These are phyloP conservation scores for Aegypius monachus DNA, from an alignment of 2,113 vertebrate species.

Conservation along the genomic window DNA sequence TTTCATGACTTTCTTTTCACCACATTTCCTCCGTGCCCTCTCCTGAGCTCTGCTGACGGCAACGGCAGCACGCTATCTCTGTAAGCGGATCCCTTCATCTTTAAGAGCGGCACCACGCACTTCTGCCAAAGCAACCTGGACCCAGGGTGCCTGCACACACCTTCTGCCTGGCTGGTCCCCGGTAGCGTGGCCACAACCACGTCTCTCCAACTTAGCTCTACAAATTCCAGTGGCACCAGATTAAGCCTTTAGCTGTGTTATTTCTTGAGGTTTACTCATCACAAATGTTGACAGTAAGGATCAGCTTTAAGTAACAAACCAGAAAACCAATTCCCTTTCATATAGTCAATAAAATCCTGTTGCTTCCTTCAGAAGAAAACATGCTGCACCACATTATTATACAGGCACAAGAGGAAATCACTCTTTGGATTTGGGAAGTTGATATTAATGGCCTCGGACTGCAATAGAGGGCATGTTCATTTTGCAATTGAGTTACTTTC, in stretches of 20 bases:
- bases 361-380: neutral
- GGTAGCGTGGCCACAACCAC: fast-evolving
- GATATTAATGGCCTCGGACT: neutral
- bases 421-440: neutral
- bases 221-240: neutral
- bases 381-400: neutral
- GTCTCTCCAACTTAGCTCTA: neutral
- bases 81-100: neutral
- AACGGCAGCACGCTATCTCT: neutral
- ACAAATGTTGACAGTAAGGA: slow-evolving; percentile 28
- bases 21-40: neutral
- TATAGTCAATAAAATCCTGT: neutral
- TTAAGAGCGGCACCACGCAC: neutral
- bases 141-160: neutral
- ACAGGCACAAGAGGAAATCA: neutral
- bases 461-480: neutral
- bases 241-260: neutral
- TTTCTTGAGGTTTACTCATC: neutral
- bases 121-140: neutral
- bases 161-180: neutral
- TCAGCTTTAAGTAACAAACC: slow-evolving; percentile 1
- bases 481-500: slow-evolving; percentile 1
- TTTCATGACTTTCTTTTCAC: neutral
- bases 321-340: slow-evolving; percentile 18
- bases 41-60: neutral